Conservation (phyloP, 2,888 invertebrate genomes). For the Amphipyra berbera region DNA sequence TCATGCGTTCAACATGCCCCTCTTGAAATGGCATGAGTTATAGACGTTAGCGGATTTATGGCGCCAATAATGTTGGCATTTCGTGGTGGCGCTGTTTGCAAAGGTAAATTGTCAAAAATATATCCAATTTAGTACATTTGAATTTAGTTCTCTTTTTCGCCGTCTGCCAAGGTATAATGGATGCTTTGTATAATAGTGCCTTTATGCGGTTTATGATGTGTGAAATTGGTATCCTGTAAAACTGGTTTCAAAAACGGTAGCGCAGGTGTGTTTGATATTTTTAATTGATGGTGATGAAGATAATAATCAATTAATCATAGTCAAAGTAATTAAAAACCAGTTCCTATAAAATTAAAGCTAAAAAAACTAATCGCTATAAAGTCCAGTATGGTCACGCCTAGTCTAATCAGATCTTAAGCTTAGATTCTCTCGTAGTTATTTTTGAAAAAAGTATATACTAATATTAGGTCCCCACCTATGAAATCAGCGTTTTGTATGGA, state of each 20-base stretch:
- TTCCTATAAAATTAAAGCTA: slow-evolving; percentile 9
- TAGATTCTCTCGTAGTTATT: too few relatives aligned
- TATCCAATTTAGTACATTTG: background rate
- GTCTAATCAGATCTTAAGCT: too few relatives aligned
- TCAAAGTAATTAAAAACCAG: slow-evolving; percentile 6
- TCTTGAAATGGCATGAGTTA: slow-evolving; percentile 46
- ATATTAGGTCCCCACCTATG: too few relatives aligned
- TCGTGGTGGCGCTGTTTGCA: too few relatives aligned
- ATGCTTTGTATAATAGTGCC: background rate
- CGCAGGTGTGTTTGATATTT: background rate
- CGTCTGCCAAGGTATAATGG: too few relatives aligned
- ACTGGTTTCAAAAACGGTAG: slow-evolving; percentile 15
- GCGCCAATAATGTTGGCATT: too few relatives aligned
- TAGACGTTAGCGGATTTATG: slow-evolving; percentile 34
- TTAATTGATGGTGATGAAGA: slow-evolving; percentile 9
- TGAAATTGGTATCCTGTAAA: slow-evolving; percentile 41
- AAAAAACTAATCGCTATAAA: background rate
- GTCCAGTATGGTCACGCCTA: too few relatives aligned
- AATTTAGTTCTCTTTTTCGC: too few relatives aligned
- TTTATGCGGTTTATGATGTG: slow-evolving; percentile 25
- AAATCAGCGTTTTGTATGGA: too few relatives aligned
- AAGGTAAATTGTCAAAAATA: too few relatives aligned
- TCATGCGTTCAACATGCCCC: slow-evolving; percentile 71
- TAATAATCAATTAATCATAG: background rate
- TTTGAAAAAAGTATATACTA: too few relatives aligned